A percentile compares a stretch with the other conserved stretches of the same genome.
phyloP scores from a whole-genome alignment of 2,888 invertebrate genomes.

The Apeira syringaria region DNA sequence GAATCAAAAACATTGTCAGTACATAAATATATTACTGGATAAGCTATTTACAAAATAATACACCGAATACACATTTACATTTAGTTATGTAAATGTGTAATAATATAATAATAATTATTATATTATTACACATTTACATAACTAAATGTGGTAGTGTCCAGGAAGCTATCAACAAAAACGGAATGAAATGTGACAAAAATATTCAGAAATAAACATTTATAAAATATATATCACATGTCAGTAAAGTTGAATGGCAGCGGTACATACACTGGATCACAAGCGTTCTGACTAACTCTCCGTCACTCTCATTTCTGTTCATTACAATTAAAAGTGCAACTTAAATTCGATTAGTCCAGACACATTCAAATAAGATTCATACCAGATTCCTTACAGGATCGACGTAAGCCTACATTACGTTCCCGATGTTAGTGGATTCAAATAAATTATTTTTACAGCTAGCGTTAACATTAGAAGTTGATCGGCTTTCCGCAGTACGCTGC shows the following conservation, averaged over 20 bases:
- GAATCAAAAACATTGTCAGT: slow-evolving; percentile 16
- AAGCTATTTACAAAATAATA: slow-evolving; percentile 75
- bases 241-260: slow-evolving; percentile 13
- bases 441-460: slow-evolving; percentile 40
- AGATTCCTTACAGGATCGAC: slow-evolving; percentile 59
- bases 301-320: too few relatives aligned
- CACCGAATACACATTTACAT: slow-evolving; percentile 54
- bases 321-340: too few relatives aligned
- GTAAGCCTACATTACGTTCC: slow-evolving; percentile 40
- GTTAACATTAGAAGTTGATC: slow-evolving; percentile 92
- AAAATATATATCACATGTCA: slow-evolving; percentile 44
- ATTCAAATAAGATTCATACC: slow-evolving; percentile 70
- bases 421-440: slow-evolving; percentile 39
- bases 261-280: slow-evolving; percentile 1
- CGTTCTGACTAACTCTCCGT: too few relatives aligned
- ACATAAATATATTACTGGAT: slow-evolving; percentile 48
- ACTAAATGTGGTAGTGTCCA: slow-evolving; percentile 55
- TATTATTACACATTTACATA: slow-evolving; percentile 52
- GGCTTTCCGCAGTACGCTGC: slow-evolving; percentile 98
- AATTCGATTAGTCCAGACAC: slow-evolving; percentile 35
- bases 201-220: slow-evolving; percentile 38
- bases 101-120: too few relatives aligned
- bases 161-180: slow-evolving; percentile 40
- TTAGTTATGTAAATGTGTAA: too few relatives aligned
- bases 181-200: slow-evolving; percentile 50